Conservation (phyloP, 2,888 invertebrate species). For the Cheilosia variabilis region DNA sequence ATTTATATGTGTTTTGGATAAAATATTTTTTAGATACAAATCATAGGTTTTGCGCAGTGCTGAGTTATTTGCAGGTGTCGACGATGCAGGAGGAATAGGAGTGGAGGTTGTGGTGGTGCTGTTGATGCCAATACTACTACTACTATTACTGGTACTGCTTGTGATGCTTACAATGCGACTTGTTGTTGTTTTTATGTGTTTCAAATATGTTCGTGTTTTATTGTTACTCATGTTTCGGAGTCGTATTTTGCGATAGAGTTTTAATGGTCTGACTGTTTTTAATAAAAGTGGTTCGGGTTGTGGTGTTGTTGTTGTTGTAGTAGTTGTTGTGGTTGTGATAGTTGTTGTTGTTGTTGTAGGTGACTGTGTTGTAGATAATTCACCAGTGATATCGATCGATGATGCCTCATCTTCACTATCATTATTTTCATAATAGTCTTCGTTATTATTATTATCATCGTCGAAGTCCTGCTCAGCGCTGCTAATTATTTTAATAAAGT, state of each 20-base stretch:
- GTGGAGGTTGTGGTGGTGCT: constrained; percentile 15
- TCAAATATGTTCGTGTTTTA: constrained; percentile 71
- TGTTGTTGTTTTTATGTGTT: constrained; percentile 80
- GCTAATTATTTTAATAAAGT: constrained; percentile 74
- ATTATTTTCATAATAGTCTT: constrained; percentile 62
- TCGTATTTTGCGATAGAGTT: constrained; percentile 70
- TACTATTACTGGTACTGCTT: constrained; percentile 57
- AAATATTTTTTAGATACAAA: constrained; percentile 80
- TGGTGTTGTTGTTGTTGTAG: constrained; percentile 69
- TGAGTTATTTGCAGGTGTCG: constrained; percentile 58
- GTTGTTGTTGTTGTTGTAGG: constrained; percentile 76
- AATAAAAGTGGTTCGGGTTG: constrained; percentile 53
- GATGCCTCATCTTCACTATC: constrained; percentile 68
- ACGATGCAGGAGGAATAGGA: constrained; percentile 8
- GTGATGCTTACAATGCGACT: constrained; percentile 78
- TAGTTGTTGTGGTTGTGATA: constrained; percentile 80
- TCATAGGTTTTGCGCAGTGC: constrained; percentile 81
- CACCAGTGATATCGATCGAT: constrained; percentile 60
- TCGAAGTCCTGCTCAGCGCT: constrained; percentile 73
- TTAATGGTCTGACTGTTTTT: constrained; percentile 64
- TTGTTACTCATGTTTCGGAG: constrained; percentile 78
- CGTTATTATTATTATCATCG: constrained; percentile 60
- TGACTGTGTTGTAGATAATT: constrained; percentile 66
- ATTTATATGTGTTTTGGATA: constrained; percentile 62
- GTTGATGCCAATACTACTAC: constrained; percentile 56